Percentiles rank a stretch among this genome's conserved stretches.
Evolutionary conservation across 1,140 invertebrate species (phyloP).

Genomic region (Sesamia nonagrioides): DNA sequence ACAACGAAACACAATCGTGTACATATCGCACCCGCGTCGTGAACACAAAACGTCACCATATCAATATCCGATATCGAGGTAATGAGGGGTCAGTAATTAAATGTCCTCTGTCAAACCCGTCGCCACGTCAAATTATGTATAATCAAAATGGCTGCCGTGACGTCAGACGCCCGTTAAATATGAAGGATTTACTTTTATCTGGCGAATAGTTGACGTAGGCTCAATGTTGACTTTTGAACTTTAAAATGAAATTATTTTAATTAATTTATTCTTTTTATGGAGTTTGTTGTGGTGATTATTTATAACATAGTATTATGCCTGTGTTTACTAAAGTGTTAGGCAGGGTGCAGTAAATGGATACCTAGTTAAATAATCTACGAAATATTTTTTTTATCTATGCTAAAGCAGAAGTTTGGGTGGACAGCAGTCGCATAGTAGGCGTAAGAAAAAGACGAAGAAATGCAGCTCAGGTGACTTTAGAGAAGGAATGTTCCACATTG

Average conservation of each 20-base stretch:
- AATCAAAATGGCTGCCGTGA: constrained; percentile 71
- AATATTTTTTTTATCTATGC: too few species aligned
- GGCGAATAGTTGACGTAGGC: constrained; percentile 53
- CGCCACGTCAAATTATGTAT: constrained; percentile 80
- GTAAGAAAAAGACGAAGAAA: too few species aligned
- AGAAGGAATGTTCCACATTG: background rate
- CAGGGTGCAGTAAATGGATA: too few species aligned
- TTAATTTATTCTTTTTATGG: constrained; percentile 35
- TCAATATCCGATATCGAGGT: constrained; percentile 83
- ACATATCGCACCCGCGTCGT: constrained; percentile 64
- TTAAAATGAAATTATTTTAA: constrained; percentile 48
- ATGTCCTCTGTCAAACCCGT: constrained; percentile 83
- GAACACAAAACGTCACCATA: constrained; percentile 60
- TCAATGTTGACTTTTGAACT: constrained; percentile 28
- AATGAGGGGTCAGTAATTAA: constrained; percentile 86
- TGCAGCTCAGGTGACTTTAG: too few species aligned
- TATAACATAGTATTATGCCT: background rate
- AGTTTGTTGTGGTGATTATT: constrained; percentile 7
- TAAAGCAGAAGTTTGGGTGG: too few species aligned
- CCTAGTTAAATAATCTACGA: too few species aligned
- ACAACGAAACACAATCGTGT: background rate
- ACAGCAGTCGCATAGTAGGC: too few species aligned
- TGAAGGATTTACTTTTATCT: constrained; percentile 61
- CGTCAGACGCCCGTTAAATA: constrained; percentile 56
- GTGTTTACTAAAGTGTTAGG: background rate